A percentile compares a stretch with the other conserved stretches of the same genome.
These are phyloP conservation scores for Cryptotis parvus DNA, from an alignment of 2,113 vertebrate genomes.

Conservation along the genomic window DNA sequence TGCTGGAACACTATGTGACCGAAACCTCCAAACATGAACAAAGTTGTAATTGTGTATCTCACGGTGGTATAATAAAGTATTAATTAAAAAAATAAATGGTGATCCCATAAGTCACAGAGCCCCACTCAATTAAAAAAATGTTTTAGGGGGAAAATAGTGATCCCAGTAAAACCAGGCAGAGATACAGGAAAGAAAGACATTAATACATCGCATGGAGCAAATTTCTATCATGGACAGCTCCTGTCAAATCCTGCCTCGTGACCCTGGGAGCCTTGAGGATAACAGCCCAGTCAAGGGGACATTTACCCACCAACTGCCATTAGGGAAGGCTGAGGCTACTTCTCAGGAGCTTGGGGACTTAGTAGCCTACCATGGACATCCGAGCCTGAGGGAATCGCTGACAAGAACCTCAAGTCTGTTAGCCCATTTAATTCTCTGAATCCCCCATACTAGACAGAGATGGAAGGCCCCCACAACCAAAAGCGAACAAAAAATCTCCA, in stretches of 20 bases:
- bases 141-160: too few species aligned
- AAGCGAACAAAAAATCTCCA: too few species aligned
- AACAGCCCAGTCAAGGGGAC: neutral
- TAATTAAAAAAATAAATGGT: too few species aligned
- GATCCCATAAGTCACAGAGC: neutral
- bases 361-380: neutral
- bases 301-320: neutral
- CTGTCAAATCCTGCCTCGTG: neutral
- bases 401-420: neutral
- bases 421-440: constrained; percentile 38
- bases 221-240: neutral
- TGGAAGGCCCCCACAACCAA: too few species aligned
- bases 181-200: neutral
- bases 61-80: too few species aligned
- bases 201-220: neutral
- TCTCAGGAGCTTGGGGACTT: neutral
- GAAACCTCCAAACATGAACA: too few species aligned
- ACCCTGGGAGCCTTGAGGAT: neutral
- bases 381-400: neutral
- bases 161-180: neutral
- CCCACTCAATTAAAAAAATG: too few species aligned
- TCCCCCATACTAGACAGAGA: neutral
- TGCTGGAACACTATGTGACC: too few species aligned
- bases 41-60: too few species aligned
- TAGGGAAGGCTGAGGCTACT: neutral